Conservation (phyloP, 2,113 vertebrate species). For the Osmerus mordax region DNA sequence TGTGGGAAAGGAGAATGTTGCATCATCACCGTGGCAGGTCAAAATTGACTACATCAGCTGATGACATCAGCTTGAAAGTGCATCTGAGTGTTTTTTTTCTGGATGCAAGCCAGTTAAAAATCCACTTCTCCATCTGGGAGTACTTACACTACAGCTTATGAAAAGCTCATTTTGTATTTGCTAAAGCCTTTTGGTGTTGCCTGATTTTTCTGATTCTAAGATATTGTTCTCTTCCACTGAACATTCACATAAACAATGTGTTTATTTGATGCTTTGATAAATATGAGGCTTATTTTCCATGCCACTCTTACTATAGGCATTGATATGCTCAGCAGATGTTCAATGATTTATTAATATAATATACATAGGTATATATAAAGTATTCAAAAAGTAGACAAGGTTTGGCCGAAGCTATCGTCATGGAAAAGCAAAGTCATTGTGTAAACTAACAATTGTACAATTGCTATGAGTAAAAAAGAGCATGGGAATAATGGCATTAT, state of each 20-base stretch:
- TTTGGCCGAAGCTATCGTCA: too few species aligned
- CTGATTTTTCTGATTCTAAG: neutral
- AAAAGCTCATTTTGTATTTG: constrained; percentile 1
- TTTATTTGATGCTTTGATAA: neutral
- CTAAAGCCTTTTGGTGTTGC: neutral
- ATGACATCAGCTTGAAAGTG: constrained; percentile 4
- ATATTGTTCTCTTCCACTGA: neutral
- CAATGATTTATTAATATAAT: too few species aligned
- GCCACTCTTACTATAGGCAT: neutral
- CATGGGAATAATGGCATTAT: too few species aligned
- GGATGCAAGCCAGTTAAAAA: neutral
- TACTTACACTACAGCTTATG: constrained; percentile 1
- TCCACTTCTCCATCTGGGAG: neutral
- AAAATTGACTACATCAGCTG: constrained; percentile 23
- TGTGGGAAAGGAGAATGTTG: constrained; percentile 5
- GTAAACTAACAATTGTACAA: too few species aligned
- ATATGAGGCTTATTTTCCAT: neutral
- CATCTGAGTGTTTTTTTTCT: neutral
- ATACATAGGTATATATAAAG: too few species aligned
- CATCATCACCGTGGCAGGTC: constrained; percentile 13
- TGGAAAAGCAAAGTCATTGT: too few species aligned
- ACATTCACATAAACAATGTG: neutral
- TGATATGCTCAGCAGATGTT: too few species aligned
- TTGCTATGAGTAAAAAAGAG: too few species aligned
- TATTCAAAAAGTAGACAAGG: too few species aligned